Evolutionary conservation across 2,888 invertebrate species (phyloP), one percentile per base, ranked within the genome.

Genomic region (Cremastinae sp.): DNA sequence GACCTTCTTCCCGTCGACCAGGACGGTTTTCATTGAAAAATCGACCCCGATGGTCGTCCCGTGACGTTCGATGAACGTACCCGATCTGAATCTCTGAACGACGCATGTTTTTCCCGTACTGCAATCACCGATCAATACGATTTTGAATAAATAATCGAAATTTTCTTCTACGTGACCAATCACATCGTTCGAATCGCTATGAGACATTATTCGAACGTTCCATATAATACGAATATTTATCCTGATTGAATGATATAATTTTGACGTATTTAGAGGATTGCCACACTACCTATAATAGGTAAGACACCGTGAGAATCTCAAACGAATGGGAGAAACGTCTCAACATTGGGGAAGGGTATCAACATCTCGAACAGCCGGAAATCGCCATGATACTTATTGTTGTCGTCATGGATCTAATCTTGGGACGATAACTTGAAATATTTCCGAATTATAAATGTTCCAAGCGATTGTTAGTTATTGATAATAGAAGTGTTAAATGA

Each of bases 1-100:
- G 83, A 98, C 96, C 92, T 95, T 95, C 90, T 98, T 98, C 64
- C 96, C 96, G 90, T 98, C 98, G 56, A 98, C 95, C 81, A 95
- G 92, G 45, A 98, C 93, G 65, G 98, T 98, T 93, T 98, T 98
- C 98, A 98, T 98, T 77, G 98, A 98, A 92, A 98, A 98, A 91
- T 98, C 98, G 70, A 98, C 98, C 79, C 98, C 98, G 88, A 98
- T 98, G 56, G 98, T 98, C 89, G 96, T 98, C 74, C 97, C 97
- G 91, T 98, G 97, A 81, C 96, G 93, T 91, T 98, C 98, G 81
- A 97, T 95, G 88, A 97, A 98, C 84, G 96, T 97, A 75, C 98
- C 98, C 77, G 97, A 97, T 90, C 97, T 97, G 90, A 98, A 96
- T 83, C 98, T 93, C 90, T 98, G 98, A 74, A 98, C 97, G 81